Base-by-base conservation (phyloP, 92 coral and sea anemone genomes). In the Pocillopora meandrina region DNA sequence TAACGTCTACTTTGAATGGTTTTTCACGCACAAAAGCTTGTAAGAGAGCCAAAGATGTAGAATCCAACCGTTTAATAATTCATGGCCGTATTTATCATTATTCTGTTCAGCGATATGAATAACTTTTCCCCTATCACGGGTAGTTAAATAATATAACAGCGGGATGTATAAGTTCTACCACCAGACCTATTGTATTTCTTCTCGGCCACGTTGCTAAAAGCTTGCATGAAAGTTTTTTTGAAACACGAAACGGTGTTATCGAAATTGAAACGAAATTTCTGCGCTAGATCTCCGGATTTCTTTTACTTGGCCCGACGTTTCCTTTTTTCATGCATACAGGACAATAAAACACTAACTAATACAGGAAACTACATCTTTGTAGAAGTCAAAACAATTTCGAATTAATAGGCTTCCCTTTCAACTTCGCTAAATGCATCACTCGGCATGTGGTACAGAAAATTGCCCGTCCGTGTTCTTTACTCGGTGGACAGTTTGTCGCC, bases 331-430 rank as follows among this genome's bases (percentile, higher is more conserved):
- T 36, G 14, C 10, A 21, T 74, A 5, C 56, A 59, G 19, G 19
- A 63, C 80, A 75, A 80, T 55, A 36, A 42, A 42, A 61, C 60
- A 72, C 73, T 62, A 20, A 26, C 80, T 23, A 16, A 33, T 18
- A 26, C 52, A 31, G 7, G 33, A 35, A 49, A 83, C 64, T 72
- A 42, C 73, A 65, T 74, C 80, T 72, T 61, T 52, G 15, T 20
- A 52, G 34, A 56, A 61, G 86, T 74, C 86, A 83, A 83, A 83
- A 83, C 86, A 83, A 56, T 73, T 83, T 74, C 73, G 63, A 73
- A 59, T 60, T 70, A 74, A 83, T 83, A 33, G 73, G 36, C 55
- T 81, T 79, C 63, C 65, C 72, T 64, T 73, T 73, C 74, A 83
- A n/a, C 73, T 52, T 49, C 64, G 72, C 86, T 83, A 83, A 70